These are phyloP conservation scores for Galaxias olidus DNA, from an alignment of 2,797 vertebrate genomes.

Conservation along the genomic window DNA sequence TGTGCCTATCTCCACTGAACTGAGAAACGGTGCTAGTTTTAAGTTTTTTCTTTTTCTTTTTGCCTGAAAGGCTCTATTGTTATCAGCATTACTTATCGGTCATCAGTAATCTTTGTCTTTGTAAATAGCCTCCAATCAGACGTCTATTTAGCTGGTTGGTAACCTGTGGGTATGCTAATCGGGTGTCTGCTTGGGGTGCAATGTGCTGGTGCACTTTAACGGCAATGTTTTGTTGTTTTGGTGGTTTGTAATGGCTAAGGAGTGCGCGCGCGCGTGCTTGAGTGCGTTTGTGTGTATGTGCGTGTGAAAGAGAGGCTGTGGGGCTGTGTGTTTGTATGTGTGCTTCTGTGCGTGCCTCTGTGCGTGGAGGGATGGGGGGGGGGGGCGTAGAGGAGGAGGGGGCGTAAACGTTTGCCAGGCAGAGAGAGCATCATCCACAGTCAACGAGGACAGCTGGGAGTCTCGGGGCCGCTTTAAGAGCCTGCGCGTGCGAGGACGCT, in stretches of 20 bases:
- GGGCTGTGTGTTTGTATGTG: constrained; percentile 22
- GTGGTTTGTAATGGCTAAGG: constrained; percentile 4
- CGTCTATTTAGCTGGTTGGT: constrained; percentile 88
- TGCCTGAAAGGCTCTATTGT: constrained; percentile 84
- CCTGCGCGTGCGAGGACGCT: constrained; percentile 58
- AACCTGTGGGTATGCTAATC: constrained; percentile 91
- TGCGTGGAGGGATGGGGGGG: neutral
- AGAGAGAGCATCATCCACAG: constrained; percentile 73
- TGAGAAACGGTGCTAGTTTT: constrained; percentile 59
- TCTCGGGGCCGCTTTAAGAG: constrained; percentile 78
- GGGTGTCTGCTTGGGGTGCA: constrained; percentile 74
- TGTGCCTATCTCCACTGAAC: too few relatives aligned
- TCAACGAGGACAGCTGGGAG: constrained; percentile 75
- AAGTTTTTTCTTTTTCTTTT: constrained; percentile 86
- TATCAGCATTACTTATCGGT: constrained; percentile 92
- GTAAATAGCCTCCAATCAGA: constrained; percentile 94
- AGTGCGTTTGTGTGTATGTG: neutral
- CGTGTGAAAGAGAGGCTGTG: constrained; percentile 17
- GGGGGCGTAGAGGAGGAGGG: constrained; percentile 6
- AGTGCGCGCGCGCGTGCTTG: neutral
- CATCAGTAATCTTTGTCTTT: constrained; percentile 94
- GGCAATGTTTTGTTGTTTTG: constrained; percentile 82
- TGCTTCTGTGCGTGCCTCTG: constrained; percentile 25
- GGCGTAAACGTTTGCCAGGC: constrained; percentile 78
- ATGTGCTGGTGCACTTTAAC: constrained; percentile 82